Base-by-base conservation (phyloP, 2,888 invertebrate species). In the Ophioninae sp. region DNA sequence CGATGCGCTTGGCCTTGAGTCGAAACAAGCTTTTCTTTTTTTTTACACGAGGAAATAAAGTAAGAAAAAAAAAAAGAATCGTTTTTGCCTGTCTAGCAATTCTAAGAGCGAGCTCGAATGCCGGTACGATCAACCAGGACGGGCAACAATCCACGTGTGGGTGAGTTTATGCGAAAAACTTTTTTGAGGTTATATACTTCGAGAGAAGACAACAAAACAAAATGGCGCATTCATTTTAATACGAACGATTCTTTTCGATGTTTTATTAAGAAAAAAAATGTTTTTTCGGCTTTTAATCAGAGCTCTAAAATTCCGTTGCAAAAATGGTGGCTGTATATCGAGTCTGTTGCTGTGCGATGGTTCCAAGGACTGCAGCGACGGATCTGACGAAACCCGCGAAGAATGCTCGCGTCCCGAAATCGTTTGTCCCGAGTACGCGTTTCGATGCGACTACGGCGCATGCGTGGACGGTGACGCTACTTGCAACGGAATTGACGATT, bases 401-500 rank as follows among this genome's bases (percentile, higher is more conserved):
- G 89, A 90, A 69, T 92, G 92, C 83, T 72, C 58, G 0, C 87
- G 87, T 10, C 82, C 88, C 72, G 86, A 86, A 58, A 87, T 90
- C 68, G 92, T 93, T 2, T 96, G 96, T 87, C 93, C 94, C 0
- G 84, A 90, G 0, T 94, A 93, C 86, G 93, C 95, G 74, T 95
- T 95, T 91, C 94, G 94, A 63, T 95, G 95, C 88, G 93, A 93
- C 0, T 95, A 95, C 87, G 95, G 95, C 1, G 95, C 94, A 0
- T 95, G 95, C 85, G 93, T 95, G 0, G 95, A 95, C 85, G 93
- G 94, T 2, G 93, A 94, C 23, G 91, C 93, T 0, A 91, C 93
- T 68, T 96, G 96, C 85, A 93, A 94, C 85, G 94, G 93, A 0
- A 84, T 90, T 8, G 85, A 89, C 68, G 93, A 95, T 78, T 95